Evolutionary conservation across 2,797 vertebrate species (phyloP).

Genomic region (Falco novaeseelandiae): DNA sequence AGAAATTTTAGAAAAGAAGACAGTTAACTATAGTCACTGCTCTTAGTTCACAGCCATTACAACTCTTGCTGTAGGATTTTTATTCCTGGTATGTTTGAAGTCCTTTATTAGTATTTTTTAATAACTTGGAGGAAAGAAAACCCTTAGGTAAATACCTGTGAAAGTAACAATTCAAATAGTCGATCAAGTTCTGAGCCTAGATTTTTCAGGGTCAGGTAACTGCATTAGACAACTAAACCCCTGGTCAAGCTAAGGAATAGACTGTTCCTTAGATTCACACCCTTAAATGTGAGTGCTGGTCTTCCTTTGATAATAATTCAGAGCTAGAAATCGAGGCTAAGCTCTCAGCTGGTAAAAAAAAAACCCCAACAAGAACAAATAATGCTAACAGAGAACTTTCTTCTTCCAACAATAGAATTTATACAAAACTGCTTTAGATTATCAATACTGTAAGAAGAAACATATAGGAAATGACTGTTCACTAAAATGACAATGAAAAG

Average conservation of each 20-base stretch:
- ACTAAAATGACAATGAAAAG: not conserved
- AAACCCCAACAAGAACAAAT: not conserved
- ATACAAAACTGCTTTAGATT: not conserved
- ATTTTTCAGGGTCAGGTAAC: not conserved
- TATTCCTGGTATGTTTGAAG: fast-evolving
- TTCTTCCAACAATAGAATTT: not conserved
- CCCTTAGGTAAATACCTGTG: not conserved
- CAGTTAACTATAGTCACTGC: not conserved
- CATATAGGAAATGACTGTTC: not conserved
- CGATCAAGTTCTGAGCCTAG: not conserved
- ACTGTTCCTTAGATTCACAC: not conserved
- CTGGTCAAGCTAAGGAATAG: not conserved
- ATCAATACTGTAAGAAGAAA: not conserved
- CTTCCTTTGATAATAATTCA: not conserved
- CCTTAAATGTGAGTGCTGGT: not conserved
- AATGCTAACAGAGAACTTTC: not conserved
- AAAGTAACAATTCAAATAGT: not conserved
- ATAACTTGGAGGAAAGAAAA: not conserved
- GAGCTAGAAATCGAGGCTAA: not conserved
- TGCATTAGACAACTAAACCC: not conserved
- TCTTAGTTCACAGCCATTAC: not conserved
- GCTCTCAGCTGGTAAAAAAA: not conserved
- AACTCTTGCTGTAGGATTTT: not conserved
- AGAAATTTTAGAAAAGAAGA: not conserved
- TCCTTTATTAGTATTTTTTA: not conserved